Percentiles rank a stretch among this genome's conserved stretches.
phyloP scores from a whole-genome alignment of 2,888 invertebrate genomes.

The Stenodera caucasica region DNA sequence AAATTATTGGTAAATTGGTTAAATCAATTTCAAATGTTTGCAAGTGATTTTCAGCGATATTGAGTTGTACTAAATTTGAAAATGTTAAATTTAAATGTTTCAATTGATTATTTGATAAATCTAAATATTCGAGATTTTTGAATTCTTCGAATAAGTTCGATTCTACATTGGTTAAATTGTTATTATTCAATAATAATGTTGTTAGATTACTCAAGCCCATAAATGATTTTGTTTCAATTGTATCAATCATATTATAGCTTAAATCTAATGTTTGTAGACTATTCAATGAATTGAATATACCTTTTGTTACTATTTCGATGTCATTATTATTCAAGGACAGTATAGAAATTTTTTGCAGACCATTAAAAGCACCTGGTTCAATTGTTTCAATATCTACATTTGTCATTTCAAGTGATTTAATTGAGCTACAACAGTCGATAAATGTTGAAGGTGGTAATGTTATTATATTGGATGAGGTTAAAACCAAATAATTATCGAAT shows the following conservation, averaged over 20 bases:
- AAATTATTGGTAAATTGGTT: neutral
- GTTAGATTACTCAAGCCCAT: constrained; percentile 7
- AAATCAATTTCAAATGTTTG: neutral
- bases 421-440: neutral
- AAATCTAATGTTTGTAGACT: constrained; percentile 10
- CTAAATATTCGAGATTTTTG: neutral
- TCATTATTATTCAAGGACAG: neutral
- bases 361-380: constrained; percentile 7
- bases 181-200: constrained; percentile 6
- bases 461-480: constrained; percentile 5
- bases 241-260: constrained; percentile 6
- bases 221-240: constrained; percentile 8
- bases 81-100: neutral
- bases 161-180: constrained; percentile 8
- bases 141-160: constrained; percentile 5
- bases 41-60: neutral
- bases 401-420: neutral
- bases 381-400: neutral
- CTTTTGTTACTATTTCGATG: constrained; percentile 5
- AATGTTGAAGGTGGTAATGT: constrained; percentile 8
- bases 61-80: neutral
- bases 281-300: constrained; percentile 4
- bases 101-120: constrained; percentile 9
- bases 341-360: neutral
- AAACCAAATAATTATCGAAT: neutral